Evolutionary conservation across 1,140 invertebrate species (phyloP), one percentile per base, ranked within the genome.

Genomic region (Meteorus sp.): DNA sequence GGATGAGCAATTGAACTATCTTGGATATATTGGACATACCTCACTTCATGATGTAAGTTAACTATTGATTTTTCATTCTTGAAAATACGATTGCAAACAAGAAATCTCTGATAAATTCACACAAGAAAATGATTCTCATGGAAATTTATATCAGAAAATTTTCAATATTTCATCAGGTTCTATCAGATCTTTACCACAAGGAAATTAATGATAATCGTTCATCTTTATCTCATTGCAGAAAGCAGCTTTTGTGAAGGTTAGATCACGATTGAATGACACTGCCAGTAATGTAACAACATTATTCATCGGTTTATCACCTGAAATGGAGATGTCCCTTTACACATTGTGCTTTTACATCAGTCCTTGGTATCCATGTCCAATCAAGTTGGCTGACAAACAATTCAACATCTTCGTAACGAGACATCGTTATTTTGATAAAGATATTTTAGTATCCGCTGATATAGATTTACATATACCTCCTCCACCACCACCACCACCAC

Each of bases 291-390:
- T 83, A 4, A 81, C 82, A 1, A 80, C 82, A 0, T 80, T 87
- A 56, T 86, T 88, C 56, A 79, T 89, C 2, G 88, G 88, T 7
- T 86, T 85, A 17, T 87, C 85, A 57, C 88, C 88, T 0, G 88
- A 89, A 71, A 82, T 88, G 62, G 88, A 89, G 65, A 83, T 89
- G 71, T 86, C 86, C 33, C 75, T 87, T 0, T 89, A 88, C 69
- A 88, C 87, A 0, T 63, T 86, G 15, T 87, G 85, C 57, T 86
- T 86, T 66, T 79, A 84, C 56, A 69, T 78, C 3, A 69, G 83
- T 11, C 81, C 84, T 1, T 80, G 83, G 43, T 69, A 63, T n/a
- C 66, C 66, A 2, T 85, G 84, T 62, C 79, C 78, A 0, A 57
- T 85, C 17, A 72, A 71, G 2, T 61, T 83, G 0, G 76, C 74